phyloP scores from a whole-genome alignment of 2,888 invertebrate genomes.

The Brassicogethes aeneus region DNA sequence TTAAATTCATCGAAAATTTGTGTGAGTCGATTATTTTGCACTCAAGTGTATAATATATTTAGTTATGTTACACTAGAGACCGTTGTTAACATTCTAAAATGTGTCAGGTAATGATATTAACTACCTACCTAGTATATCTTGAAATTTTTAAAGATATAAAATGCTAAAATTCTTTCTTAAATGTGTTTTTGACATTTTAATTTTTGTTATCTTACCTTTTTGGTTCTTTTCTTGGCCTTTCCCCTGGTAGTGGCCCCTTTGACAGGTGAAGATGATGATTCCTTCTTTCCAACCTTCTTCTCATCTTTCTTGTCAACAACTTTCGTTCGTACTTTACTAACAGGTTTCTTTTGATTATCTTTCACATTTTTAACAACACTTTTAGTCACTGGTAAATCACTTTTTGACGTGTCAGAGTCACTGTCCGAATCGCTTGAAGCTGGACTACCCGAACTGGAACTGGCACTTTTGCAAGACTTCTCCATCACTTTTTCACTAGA shows the following conservation, averaged over 20 bases:
- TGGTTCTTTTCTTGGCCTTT: constrained; percentile 17
- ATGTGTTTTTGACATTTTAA: no score
- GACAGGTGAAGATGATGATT: constrained; percentile 6
- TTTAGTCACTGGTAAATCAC: constrained; percentile 12
- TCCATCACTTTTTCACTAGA: constrained; percentile 31
- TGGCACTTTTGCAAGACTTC: constrained; percentile 33
- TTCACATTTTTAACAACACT: constrained; percentile 16
- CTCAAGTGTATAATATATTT: no score
- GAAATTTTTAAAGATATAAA: no score
- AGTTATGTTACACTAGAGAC: no score
- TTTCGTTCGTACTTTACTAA: constrained; percentile 36
- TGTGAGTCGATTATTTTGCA: no score
- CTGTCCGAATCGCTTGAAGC: constrained; percentile 43
- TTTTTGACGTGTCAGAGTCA: constrained; percentile 33
- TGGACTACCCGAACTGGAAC: constrained; percentile 43
- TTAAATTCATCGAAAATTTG: no score
- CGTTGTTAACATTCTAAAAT: no score
- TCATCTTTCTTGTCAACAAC: constrained; percentile 31
- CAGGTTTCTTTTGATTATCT: constrained; percentile 24
- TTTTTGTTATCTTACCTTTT: constrained; percentile 31
- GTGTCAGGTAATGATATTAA: no score
- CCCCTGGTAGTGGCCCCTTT: constrained; percentile 7
- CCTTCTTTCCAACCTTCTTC: constrained; percentile 18
- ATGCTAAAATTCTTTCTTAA: no score
- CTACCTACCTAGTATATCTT: no score